Base-by-base conservation (phyloP, 1,140 invertebrate species). In the Temnothorax curvispinosus region DNA sequence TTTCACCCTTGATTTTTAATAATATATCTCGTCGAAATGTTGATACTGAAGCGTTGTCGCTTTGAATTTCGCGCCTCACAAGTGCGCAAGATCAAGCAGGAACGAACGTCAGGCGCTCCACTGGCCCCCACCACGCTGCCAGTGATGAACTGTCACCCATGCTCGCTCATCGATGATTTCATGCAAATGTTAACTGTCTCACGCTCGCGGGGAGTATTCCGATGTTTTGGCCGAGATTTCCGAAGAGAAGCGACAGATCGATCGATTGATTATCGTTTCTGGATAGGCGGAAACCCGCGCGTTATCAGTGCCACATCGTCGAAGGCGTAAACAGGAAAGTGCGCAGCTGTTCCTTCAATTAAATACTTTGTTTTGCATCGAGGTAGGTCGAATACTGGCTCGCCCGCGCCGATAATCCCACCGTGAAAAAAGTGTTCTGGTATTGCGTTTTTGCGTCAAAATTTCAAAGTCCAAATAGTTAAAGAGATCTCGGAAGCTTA, bases 341-440 rank as follows among this genome's bases (percentile, higher is more conserved):
- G 50, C 32, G 47, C 32, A 21, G 56, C 81, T 60, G 13, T 38
- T 47, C 8, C 18, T 52, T 50, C 4, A 21, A 35, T 89, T 50
- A 52, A 15, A 47, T n/a, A n/a, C 41, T 35, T 32, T 4, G 3
- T 71, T 58, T 74, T 32, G 15, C 8, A 58, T 56, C 50, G 9
- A 87, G 88, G 88, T 89, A 85, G 21, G 71, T 47, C 7, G 6
- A 65, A 56, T 27, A 52, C 27, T 52, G 9, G 13, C 13, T 50
- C 13, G 35, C 56, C 15, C 13, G 41, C 13, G 35, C 56, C 15
- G 11, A 32, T 60, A 4, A 82, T 41, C 2, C 3, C 15, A 4
- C 44, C 4, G 8, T 21, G 0, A 15, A 60, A 35, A 15, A 81
- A 8, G 0, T 35, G 67, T 58, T 2, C 27, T 9, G 2, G 0